phyloP scores from a whole-genome alignment of 2,797 vertebrate genomes.

The Bucorvus abyssinicus region DNA sequence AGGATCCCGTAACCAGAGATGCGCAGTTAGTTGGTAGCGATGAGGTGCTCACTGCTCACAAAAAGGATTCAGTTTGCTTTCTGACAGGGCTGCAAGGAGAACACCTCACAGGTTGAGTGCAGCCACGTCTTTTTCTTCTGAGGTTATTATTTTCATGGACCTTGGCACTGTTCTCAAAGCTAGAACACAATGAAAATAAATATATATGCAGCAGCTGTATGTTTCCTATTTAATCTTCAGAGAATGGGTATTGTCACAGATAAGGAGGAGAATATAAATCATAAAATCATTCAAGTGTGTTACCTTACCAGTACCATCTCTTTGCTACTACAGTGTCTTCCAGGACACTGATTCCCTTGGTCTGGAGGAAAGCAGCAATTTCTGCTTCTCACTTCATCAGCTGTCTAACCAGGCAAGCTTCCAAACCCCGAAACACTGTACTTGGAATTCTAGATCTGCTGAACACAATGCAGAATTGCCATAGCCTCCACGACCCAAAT shows the following conservation, averaged over 20 bases:
- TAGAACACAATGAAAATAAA: conserved; percentile 55
- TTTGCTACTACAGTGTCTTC: conserved; percentile 35
- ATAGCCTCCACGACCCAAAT: not conserved
- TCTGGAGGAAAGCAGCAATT: conserved; percentile 44
- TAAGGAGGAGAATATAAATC: conserved; percentile 59
- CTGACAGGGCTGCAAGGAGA: not conserved
- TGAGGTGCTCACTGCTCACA: not conserved
- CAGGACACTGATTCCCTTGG: conserved; percentile 49
- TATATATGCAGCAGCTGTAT: conserved; percentile 16
- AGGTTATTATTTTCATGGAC: conserved; percentile 21
- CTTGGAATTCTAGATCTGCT: conserved; percentile 19
- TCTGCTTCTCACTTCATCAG: conserved; percentile 52
- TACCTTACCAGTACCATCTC: conserved; percentile 10
- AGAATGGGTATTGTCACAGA: conserved; percentile 59
- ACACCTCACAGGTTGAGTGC: not conserved
- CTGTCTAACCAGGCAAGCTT: conserved; percentile 51
- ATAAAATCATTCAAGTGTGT: conserved; percentile 45
- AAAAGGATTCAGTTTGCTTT: not conserved
- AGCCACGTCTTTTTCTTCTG: not conserved
- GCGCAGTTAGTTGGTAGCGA: not conserved
- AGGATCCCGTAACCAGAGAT: not conserved
- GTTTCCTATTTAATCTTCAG: conserved; percentile 57
- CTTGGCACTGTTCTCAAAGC: conserved; percentile 24
- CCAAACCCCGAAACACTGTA: conserved; percentile 35
- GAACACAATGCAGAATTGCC: not conserved